Conservation (phyloP, 2,888 invertebrate genomes). For the Trileptium ribeirensis region DNA sequence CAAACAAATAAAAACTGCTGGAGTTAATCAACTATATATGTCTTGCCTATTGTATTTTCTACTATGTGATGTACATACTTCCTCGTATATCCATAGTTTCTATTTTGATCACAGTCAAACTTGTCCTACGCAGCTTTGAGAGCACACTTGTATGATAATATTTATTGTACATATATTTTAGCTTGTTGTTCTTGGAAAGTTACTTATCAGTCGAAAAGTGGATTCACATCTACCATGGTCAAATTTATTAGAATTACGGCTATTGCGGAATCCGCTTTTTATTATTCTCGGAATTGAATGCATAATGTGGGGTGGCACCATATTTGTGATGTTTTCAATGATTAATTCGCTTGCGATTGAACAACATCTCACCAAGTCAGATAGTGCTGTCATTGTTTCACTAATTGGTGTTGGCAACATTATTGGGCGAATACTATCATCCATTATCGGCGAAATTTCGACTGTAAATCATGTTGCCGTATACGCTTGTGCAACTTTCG, state of each 20-base stretch:
- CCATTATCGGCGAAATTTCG: background rate
- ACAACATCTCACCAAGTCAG: background rate
- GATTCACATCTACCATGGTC: background rate
- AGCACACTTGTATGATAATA: no score
- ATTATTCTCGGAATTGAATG: background rate
- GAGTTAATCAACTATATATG: no score
- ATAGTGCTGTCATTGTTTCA: background rate
- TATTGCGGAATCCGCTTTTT: background rate
- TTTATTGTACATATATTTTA: no score
- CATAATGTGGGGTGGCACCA: background rate
- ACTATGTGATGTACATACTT: no score
- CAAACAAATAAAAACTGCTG: no score
- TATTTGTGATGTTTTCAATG: conserved; percentile 11
- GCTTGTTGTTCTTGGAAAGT: background rate
- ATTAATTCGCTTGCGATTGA: background rate
- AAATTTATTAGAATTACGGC: background rate
- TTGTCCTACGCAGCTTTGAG: no score
- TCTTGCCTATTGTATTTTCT: no score
- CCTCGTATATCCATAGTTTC: no score
- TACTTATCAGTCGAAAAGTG: conserved; percentile 7
- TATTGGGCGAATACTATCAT: background rate
- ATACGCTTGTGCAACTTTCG: background rate
- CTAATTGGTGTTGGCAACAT: conserved; percentile 10
- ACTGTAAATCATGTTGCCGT: background rate
- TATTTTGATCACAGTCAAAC: no score